Conservation (phyloP, 2,888 invertebrate genomes). For the Vanessa cardui region DNA sequence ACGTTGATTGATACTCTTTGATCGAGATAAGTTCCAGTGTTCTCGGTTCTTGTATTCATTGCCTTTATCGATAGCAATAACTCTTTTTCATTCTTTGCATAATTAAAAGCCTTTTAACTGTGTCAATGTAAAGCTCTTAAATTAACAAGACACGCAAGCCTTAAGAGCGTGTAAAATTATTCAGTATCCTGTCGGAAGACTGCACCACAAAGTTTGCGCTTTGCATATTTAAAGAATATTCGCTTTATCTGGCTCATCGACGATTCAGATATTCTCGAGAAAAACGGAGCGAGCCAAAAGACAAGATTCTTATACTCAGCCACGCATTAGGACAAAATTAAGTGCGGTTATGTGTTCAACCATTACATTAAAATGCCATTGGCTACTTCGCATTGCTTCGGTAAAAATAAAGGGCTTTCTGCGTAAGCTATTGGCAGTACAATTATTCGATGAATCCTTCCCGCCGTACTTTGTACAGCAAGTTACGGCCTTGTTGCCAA, state of each 20-base stretch:
- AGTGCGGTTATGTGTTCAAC: slow-evolving; percentile 79
- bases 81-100: slow-evolving; percentile 47
- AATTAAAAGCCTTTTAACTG: slow-evolving; percentile 58
- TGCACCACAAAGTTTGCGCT: slow-evolving; percentile 74
- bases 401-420: slow-evolving; percentile 61
- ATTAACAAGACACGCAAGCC: slow-evolving; percentile 75
- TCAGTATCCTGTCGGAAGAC: slow-evolving; percentile 75
- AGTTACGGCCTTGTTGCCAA: slow-evolving; percentile 54
- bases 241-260: slow-evolving; percentile 78
- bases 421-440: slow-evolving; percentile 64
- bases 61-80: slow-evolving; percentile 40
- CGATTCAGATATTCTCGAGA: slow-evolving; percentile 75
- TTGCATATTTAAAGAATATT: slow-evolving; percentile 80
- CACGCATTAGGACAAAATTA: slow-evolving; percentile 81
- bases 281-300: slow-evolving; percentile 65
- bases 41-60: slow-evolving; percentile 24
- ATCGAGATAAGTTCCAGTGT: slow-evolving; percentile 16
- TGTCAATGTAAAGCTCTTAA: slow-evolving; percentile 64
- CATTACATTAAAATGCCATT: slow-evolving; percentile 80
- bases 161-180: slow-evolving; percentile 81
- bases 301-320: slow-evolving; percentile 64
- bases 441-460: slow-evolving; percentile 70
- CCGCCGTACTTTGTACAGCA: slow-evolving; percentile 52
- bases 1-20: slow-evolving; percentile 19
- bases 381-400: slow-evolving; percentile 66